Evolutionary conservation across 2,797 vertebrate genomes (phyloP), one percentile per base, ranked within the genome.

Genomic region (Anguilla obscura): DNA sequence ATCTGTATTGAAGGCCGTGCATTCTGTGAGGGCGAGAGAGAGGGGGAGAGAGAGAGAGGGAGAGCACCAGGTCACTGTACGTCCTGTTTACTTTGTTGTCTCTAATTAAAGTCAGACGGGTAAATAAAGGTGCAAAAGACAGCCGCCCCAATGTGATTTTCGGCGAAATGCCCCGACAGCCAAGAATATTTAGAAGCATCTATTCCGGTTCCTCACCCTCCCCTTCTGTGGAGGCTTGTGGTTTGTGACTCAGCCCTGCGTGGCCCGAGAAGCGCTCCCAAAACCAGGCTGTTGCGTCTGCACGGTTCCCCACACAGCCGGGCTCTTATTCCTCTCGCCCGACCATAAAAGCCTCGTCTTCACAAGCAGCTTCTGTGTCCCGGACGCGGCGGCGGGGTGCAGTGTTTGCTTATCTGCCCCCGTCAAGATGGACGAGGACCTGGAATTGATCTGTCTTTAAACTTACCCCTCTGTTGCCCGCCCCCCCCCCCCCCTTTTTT

Each of bases 371-470:
- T 76, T 91, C 92, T 90, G 85, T 92, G 92, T 91, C 92, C 83
- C 90, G 89, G 69, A 87, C 90, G 90, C 21, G 85, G 87, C 88
- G 90, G 89, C 87, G 91, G 87, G 58, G 86, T 90, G 90, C 90
- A 91, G 89, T 92, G 93, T 94, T 93, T 96, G 92, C 95, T 95
- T 94, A 92, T 90, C 92, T 93, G 90, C 93, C 91, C 91, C 87
- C 85, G 50, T 86, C 45, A n/a, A 84, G 48, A 83, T 18, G 58
- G 83, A 52, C 54, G 82, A 87, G 86, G 84, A 91, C 88, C 94
- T 95, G 93, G 93, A 94, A 93, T 90, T 88, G 92, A 95, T 94
- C 93, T 93, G 88, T 69, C 88, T 89, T 86, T 50, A 69, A 54
- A 56, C 54, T 71, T 30, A 90, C 85, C 89, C 27, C 90, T 91